Conservation (phyloP, 2,113 vertebrate genomes). For the Atlantisia rogersi region DNA sequence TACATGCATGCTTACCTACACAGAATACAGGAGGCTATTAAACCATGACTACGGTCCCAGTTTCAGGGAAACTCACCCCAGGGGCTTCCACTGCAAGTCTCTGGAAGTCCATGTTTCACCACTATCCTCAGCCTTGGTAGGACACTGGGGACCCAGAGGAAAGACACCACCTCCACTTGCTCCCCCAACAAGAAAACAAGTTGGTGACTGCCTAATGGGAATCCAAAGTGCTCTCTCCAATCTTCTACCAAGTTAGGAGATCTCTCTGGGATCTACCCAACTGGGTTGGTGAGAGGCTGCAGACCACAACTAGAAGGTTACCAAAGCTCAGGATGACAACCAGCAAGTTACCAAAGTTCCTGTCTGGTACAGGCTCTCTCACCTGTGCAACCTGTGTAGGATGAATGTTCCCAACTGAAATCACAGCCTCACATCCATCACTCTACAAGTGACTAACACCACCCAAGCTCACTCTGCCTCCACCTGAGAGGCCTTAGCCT, state of each 20-base stretch:
- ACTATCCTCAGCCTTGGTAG: not conserved
- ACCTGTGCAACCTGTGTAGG: not conserved
- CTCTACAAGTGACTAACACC: not conserved
- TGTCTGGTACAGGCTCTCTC: not conserved
- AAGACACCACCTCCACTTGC: not conserved
- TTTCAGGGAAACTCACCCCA: not conserved
- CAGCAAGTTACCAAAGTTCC: not conserved
- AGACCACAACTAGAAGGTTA: not conserved
- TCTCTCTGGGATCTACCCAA: not conserved
- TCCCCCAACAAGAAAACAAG: not conserved
- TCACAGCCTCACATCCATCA: not conserved
- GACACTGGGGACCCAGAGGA: not conserved
- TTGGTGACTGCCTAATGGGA: rapidly evolving
- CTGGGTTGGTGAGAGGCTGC: not conserved
- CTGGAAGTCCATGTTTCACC: not conserved
- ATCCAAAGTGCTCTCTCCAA: not conserved
- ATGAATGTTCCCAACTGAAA: not conserved
- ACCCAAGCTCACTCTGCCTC: not conserved
- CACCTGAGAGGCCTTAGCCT: not conserved
- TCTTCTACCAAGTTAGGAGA: not conserved
- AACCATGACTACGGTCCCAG: not conserved
- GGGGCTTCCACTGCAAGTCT: not conserved
- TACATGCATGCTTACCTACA: not conserved
- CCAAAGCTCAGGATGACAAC: not conserved
- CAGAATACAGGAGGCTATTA: not conserved